These are phyloP conservation scores for Nemotelus nigrinus DNA, from an alignment of 2,888 invertebrate genomes.

Conservation along the genomic window DNA sequence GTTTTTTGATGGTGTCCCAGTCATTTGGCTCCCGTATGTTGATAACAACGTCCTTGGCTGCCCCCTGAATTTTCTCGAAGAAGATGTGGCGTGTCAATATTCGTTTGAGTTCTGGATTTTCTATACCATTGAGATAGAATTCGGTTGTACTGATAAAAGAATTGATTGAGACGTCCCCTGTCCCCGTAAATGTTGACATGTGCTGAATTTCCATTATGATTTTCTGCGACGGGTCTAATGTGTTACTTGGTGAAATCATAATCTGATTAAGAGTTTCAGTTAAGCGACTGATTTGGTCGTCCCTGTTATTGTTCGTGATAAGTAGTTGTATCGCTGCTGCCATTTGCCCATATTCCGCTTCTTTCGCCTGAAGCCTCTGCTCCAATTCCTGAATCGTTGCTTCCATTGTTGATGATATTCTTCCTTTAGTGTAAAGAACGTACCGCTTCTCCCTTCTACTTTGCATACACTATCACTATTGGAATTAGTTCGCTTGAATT, in stretches of 20 bases:
- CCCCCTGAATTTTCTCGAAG: conserved; percentile 17
- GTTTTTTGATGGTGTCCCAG: conserved; percentile 2
- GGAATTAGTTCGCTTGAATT: neutral
- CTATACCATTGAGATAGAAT: neutral
- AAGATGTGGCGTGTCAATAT: no score
- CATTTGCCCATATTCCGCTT: conserved; percentile 15
- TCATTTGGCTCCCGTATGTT: neutral
- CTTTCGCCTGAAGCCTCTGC: neutral
- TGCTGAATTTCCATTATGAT: conserved; percentile 3
- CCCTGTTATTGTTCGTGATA: neutral
- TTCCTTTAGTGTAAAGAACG: neutral
- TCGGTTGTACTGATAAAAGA: conserved; percentile 4
- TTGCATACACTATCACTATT: conserved; percentile 4
- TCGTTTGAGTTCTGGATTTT: neutral
- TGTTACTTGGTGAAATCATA: neutral
- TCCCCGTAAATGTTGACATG: conserved; percentile 8
- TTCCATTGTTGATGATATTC: conserved; percentile 5
- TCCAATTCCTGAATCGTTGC: conserved; percentile 2
- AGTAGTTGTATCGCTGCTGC: conserved; percentile 12
- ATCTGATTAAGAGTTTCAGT: neutral
- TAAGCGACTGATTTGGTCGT: conserved; percentile 1
- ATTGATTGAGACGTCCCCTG: conserved; percentile 21
- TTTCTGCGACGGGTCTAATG: neutral
- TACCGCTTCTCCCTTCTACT: conserved; percentile 5
- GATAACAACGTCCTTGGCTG: conserved; percentile 16